Conservation (phyloP, 2,888 invertebrate genomes). For the Drosophila vallismaia region DNA sequence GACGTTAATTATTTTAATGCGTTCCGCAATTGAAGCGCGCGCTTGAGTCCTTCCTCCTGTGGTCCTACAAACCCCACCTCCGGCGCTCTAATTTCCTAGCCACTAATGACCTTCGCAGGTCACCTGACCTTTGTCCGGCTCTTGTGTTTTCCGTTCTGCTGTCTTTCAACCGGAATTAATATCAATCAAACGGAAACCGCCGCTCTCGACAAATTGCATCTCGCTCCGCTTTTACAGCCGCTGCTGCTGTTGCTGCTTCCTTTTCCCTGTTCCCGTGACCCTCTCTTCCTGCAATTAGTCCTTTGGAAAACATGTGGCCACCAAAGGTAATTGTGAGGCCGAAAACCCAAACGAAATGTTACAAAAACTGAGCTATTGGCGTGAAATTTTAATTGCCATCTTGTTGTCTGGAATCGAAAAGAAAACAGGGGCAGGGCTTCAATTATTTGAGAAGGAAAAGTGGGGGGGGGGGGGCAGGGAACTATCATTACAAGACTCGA, state of each 20-base stretch:
- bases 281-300: constrained; percentile 64
- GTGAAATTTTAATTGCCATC: constrained; percentile 77
- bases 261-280: background rate
- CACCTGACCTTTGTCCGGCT: constrained; percentile 48
- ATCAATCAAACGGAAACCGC: constrained; percentile 76
- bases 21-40: constrained; percentile 73
- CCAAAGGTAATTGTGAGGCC: background rate
- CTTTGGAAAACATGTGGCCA: constrained; percentile 69
- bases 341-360: background rate
- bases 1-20: constrained; percentile 73
- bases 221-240: constrained; percentile 10
- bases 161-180: constrained; percentile 63
- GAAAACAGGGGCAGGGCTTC: constrained; percentile 1
- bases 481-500: too few relatives aligned
- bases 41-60: constrained; percentile 55
- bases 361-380: constrained; percentile 66
- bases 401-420: constrained; percentile 20
- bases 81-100: constrained; percentile 71
- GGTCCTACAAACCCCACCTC: constrained; percentile 8
- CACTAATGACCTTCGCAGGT: constrained; percentile 67
- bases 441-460: too few relatives aligned
- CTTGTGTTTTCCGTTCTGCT: background rate
- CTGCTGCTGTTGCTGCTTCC: background rate
- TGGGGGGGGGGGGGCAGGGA: too few relatives aligned
- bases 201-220: constrained; percentile 77